Base-by-base conservation (phyloP, 2,888 invertebrate genomes). In the Scaptomyza parva region DNA sequence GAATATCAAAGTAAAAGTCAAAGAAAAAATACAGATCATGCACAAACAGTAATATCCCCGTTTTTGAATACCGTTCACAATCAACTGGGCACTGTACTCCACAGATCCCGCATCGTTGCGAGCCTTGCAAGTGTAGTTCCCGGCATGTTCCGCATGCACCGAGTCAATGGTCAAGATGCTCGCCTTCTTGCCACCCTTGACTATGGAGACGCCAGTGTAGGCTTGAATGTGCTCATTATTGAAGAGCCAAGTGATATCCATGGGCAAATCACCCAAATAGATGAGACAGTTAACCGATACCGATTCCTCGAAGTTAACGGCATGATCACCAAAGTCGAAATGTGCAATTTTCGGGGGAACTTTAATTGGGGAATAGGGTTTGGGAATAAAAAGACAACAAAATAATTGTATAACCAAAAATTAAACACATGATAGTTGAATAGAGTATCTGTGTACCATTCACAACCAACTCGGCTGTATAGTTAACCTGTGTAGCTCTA, bases 301-400 rank as follows among this genome's bases (percentile, higher is more conserved):
- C 52, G 95, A 93, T 90, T 95, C 95, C 76, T 94, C 93, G 80
- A 93, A 92, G 92, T 94, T 93, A 76, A 94, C 92, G 0, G 95
- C 95, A 89, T 95, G 94, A 76, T 95, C 94, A 72, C 95, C 95
- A 89, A 95, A 95, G 79, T 93, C 92, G 90, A 96, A 96, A 79
- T 95, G 95, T 78, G 94, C 93, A 88, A 96, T 95, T 92, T 94
- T 94, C 58, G 96, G 96, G 88, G 94, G 94, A 91, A 96, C 96
- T 96, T 57, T n/a, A 6, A 40, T 18, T 6, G 35, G 20, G 20
- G 14, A 22, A 37, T 4, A 6, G 17, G 24, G 11, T 30, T 30
- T 44, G 6, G 4, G 17, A 33, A 14, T 17, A 12, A 8, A 2
- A 33, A 8, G 50, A 24, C 17, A 33, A 14, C 33, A 24, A 39